Evolutionary conservation across 2,888 invertebrate species (phyloP), one percentile per base, ranked within the genome.

Genomic region (Erebia palarica): DNA sequence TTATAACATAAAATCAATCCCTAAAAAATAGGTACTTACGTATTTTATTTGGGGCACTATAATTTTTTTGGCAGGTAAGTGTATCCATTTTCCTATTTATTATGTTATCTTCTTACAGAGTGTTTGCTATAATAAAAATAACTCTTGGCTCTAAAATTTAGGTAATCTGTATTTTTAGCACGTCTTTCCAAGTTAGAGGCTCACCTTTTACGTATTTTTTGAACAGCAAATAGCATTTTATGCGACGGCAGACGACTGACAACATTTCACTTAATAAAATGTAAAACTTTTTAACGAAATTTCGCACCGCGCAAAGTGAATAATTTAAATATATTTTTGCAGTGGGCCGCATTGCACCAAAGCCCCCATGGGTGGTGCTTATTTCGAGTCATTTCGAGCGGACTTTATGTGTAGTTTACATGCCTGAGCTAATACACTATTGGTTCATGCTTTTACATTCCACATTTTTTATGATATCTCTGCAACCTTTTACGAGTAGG

Each of bases 341-440:
- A 57, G n/a, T 27, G 44, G 55, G 51, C 76, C 75, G 76, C 76
- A 76, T 59, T 76, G 76, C 76, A 75, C 70, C 76, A 76, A 73
- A 72, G 57, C 49, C 69, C 44, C 67, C 75, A 73, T 73, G 73
- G 71, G 69, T 58, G 64, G 59, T 67, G 44, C 59, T 67, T 67
- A 67, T 67, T 58, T 42, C 60, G 59, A 27, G 16, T 21, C 18
- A 55, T 66, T 57, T 36, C 61, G 55, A 36, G 36, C 57, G 57
- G 49, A 66, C 13, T 69, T 65, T 51, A 61, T 66, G n/a, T 61
- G 69, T 55, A 65, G 65, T 72, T 72, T 66, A 63, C 68, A 61
- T 66, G 65, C 58, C 64, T 53, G n/a, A 44, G 47, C 49, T 49
- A 68, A 53, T 63, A 16, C 61, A 68, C 21, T 68, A 55, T 68